Percentiles rank a stretch among this genome's conserved stretches.
Evolutionary conservation across 2,113 vertebrate genomes (phyloP).

Genomic region (Pipa parva): DNA sequence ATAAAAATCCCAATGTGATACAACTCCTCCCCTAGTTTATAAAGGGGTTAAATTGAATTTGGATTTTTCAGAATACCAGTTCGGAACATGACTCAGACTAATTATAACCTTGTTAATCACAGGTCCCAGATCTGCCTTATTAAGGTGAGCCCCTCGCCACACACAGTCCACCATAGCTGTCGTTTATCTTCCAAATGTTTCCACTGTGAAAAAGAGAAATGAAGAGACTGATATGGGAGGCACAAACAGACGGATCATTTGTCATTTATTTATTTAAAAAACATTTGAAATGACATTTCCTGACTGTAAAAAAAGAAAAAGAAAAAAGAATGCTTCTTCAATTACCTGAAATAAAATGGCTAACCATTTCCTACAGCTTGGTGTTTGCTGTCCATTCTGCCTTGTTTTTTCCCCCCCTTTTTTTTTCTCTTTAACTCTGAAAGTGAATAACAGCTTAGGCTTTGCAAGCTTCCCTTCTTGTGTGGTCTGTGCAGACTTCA

Average conservation of each 20-base stretch:
- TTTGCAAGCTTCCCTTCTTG: slow-evolving; percentile 83
- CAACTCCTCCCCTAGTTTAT: no score
- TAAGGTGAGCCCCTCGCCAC: slow-evolving; percentile 50
- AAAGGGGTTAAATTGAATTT: no score
- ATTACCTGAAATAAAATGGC: slow-evolving; percentile 48
- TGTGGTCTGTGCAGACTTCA: slow-evolving; percentile 98
- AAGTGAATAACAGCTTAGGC: slow-evolving; percentile 85
- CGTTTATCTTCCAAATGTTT: slow-evolving; percentile 59
- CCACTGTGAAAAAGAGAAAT: slow-evolving; percentile 52
- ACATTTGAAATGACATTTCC: slow-evolving; percentile 46
- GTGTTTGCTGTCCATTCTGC: slow-evolving; percentile 54
- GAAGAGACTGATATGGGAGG: slow-evolving; percentile 20
- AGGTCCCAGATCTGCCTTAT: slow-evolving; percentile 47
- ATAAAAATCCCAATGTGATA: no score
- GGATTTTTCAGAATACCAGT: no score
- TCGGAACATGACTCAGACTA: neutral
- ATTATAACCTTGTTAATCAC: neutral
- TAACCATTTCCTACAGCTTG: slow-evolving; percentile 58
- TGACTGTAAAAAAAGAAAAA: slow-evolving; percentile 57
- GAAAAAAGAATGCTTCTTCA: slow-evolving; percentile 50
- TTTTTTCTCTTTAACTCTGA: slow-evolving; percentile 60
- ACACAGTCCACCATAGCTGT: slow-evolving; percentile 56
- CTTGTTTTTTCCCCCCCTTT: slow-evolving; percentile 44
- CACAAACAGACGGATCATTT: slow-evolving; percentile 20
- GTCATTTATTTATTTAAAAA: slow-evolving; percentile 51